These are phyloP conservation scores for Acanthurus lineatus DNA, from an alignment of 2,797 vertebrate genomes.

Conservation along the genomic window DNA sequence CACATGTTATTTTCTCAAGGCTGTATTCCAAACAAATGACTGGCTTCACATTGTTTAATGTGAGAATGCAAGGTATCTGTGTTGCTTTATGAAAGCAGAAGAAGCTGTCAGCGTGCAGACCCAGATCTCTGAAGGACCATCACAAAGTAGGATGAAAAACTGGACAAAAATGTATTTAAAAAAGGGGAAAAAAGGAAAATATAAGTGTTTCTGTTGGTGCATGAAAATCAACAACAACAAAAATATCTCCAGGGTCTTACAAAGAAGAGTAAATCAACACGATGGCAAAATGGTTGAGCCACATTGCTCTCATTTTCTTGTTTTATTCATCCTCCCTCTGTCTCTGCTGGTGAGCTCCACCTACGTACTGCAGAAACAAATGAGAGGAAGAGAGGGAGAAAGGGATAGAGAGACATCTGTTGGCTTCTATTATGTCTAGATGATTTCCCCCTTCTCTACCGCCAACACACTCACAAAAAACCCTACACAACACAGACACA, in stretches of 20 bases:
- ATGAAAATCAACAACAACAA: conserved; percentile 6
- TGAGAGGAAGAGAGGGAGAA: conserved; percentile 41
- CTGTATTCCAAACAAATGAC: conserved; percentile 16
- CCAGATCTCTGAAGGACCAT: conserved; percentile 23
- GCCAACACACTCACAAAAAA: conserved; percentile 20
- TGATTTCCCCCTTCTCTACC: conserved; percentile 30
- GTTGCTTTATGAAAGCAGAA: conserved; percentile 14
- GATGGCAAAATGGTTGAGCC: conserved; percentile 51
- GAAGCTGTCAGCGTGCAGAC: not conserved
- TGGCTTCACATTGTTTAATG: not conserved
- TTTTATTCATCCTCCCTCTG: conserved; percentile 47
- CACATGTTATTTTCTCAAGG: conserved; percentile 34
- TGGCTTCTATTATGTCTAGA: conserved; percentile 55
- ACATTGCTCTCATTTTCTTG: conserved; percentile 49
- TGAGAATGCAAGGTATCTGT: conserved; percentile 2
- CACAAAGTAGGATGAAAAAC: not conserved
- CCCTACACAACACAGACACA: conserved; percentile 21
- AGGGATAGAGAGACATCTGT: conserved; percentile 54
- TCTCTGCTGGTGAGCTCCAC: conserved; percentile 59
- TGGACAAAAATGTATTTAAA: not conserved
- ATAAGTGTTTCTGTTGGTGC: conserved; percentile 19
- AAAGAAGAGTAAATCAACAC: conserved; percentile 49
- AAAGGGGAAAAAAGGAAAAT: not conserved
- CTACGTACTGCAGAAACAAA: conserved; percentile 60
- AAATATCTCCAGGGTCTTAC: not conserved